Conservation (phyloP, 2,888 invertebrate genomes). For the Harpalus rufipes region DNA sequence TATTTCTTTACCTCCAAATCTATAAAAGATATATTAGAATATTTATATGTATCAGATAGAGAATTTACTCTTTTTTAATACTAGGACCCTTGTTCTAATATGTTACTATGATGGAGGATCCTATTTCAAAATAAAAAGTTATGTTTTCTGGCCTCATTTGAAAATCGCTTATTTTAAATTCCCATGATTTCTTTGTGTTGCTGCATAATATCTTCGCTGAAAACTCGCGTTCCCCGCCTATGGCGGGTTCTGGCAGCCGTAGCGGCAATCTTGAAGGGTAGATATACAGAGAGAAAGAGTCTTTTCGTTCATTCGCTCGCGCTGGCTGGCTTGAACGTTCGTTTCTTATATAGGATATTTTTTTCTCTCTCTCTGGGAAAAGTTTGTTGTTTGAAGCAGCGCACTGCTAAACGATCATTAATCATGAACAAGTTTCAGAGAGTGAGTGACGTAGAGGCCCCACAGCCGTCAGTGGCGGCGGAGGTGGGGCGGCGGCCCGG, state of each 20-base stretch:
- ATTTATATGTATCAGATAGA: too few relatives aligned
- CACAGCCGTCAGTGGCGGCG: slow-evolving; percentile 74
- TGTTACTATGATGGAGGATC: too few relatives aligned
- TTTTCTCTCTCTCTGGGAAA: slow-evolving; percentile 82
- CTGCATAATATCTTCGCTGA: not conserved
- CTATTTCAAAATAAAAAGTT: not conserved
- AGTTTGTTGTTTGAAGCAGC: slow-evolving; percentile 83
- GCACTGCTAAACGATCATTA: slow-evolving; percentile 80
- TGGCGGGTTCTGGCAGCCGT: slow-evolving; percentile 25
- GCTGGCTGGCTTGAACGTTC: slow-evolving; percentile 73
- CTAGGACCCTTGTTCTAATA: too few relatives aligned
- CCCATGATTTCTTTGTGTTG: not conserved
- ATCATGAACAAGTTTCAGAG: slow-evolving; percentile 80
- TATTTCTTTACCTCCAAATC: too few relatives aligned
- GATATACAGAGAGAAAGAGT: slow-evolving; percentile 75
- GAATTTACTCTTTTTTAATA: too few relatives aligned
- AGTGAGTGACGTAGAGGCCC: slow-evolving; percentile 77
- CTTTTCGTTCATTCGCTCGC: slow-evolving; percentile 77
- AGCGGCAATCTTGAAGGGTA: slow-evolving; percentile 75
- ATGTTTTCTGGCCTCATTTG: not conserved
- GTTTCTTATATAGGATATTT: slow-evolving; percentile 78
- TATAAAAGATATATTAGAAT: too few relatives aligned
- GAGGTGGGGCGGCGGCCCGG: slow-evolving; percentile 67
- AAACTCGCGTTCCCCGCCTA: slow-evolving; percentile 34
- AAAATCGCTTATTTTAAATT: not conserved